phyloP scores from a whole-genome alignment of 2,888 invertebrate species.

The Lamproptera curius region DNA sequence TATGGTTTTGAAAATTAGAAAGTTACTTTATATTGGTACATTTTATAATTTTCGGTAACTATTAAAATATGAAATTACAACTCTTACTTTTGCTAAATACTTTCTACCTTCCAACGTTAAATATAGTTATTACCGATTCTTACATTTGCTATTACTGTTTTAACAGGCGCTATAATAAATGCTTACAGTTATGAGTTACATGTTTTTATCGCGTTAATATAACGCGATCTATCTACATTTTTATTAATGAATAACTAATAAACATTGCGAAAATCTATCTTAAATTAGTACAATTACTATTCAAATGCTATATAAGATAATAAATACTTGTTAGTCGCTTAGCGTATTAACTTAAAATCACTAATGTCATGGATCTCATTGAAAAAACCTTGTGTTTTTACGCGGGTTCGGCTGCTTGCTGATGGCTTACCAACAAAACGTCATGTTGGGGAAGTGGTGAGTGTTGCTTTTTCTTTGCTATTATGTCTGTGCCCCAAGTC shows the following conservation, averaged over 20 bases:
- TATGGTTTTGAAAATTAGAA: no score
- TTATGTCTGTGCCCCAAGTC: constrained; percentile 53
- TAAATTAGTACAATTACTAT: background rate
- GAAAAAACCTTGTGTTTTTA: background rate
- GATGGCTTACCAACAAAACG: constrained; percentile 28
- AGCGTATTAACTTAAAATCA: background rate
- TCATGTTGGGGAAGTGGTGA: constrained; percentile 44
- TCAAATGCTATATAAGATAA: background rate
- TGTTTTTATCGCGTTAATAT: constrained; percentile 7
- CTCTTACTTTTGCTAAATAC: no score
- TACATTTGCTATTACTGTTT: background rate
- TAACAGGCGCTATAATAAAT: constrained; percentile 1
- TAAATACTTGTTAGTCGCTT: background rate
- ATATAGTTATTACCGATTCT: no score
- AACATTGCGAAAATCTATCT: background rate
- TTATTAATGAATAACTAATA: no score
- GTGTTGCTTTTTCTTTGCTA: constrained; percentile 45
- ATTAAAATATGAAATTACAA: no score
- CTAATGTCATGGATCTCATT: background rate
- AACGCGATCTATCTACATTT: no score
- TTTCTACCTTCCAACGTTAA: background rate
- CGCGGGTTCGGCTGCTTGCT: constrained; percentile 26
- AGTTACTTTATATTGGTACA: no score
- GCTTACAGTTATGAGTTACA: background rate
- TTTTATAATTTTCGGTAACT: no score